Base-by-base conservation (phyloP, 1,140 invertebrate species). In the Armadillidium nasatum region DNA sequence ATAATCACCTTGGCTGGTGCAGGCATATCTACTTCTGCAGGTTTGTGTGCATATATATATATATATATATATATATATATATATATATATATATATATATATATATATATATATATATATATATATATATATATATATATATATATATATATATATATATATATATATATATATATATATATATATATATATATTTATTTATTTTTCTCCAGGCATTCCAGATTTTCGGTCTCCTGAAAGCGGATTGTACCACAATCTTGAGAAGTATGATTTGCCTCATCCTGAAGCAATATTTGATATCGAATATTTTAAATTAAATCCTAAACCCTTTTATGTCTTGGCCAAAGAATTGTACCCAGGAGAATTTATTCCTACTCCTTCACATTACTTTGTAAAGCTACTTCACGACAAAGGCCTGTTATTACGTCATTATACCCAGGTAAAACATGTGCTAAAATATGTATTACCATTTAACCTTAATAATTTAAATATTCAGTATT, bases 241-340 rank as follows among this genome's bases (percentile, higher is more conserved):
- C 79, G 96, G 96, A 4, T 85, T 99, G 0, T 99, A 98, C 86
- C 89, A 93, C 83, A 97, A 97, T 85, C 87, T 98, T 45, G 87
- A 92, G 78, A 95, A 97, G 84, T 97, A 96, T 83, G 91, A 95
- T 82, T 87, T 98, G 67, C 94, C 94, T 0, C 89, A 95, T 86
- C 95, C 95, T n/a, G 91, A 95, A 83, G 92, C 94, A n/a, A 95
- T 98, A 81, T 97, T 98, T 86, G 94, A 97, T 83, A 89, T 97
- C 33, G 89, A 90, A 72, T 94, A 90, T 83, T 95, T 95, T 80
- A 85, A 88, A 78, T 86, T 88, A 81, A 92, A 95, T 85, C 94
- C 94, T 0, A 88, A 91, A 79, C 94, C 94, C 46, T 96, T 96
- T 85, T 96, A 93, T 83, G 88, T 88, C 43, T 84, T 96, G 72